Percentiles rank a stretch among this genome's conserved stretches.
These are phyloP conservation scores for Aleadryas rufinucha DNA, from an alignment of 2,113 vertebrate species.

Conservation along the genomic window DNA sequence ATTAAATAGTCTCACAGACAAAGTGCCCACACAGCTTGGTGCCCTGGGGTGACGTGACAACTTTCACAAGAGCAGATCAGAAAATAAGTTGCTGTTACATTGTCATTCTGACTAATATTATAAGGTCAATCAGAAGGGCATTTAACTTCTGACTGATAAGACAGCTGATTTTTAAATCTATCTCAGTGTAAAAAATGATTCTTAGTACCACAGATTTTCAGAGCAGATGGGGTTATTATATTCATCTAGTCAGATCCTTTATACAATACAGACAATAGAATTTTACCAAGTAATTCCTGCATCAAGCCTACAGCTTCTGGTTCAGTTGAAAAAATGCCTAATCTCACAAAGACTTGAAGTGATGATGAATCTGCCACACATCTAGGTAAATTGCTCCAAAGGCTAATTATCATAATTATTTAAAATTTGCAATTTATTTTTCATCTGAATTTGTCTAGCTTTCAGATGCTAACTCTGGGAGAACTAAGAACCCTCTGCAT, in stretches of 20 bases:
- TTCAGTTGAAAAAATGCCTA: slow-evolving; percentile 27
- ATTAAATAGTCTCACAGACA: background rate
- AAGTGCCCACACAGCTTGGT: background rate
- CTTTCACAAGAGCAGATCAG: background rate
- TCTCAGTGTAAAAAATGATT: background rate
- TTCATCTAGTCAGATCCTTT: slow-evolving; percentile 40
- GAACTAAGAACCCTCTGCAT: background rate
- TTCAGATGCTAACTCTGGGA: background rate
- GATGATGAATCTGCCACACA: slow-evolving; percentile 39
- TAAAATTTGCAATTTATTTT: slow-evolving; percentile 48
- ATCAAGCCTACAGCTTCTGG: slow-evolving; percentile 48
- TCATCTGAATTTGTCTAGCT: slow-evolving; percentile 39
- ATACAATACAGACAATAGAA: slow-evolving; percentile 39
- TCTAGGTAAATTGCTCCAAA: slow-evolving; percentile 9
- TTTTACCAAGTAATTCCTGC: slow-evolving; percentile 38
- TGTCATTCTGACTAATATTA: slow-evolving; percentile 9
- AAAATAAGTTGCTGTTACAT: background rate
- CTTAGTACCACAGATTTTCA: background rate
- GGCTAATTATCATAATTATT: slow-evolving; percentile 48
- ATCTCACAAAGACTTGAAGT: slow-evolving; percentile 25
- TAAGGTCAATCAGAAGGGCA: slow-evolving; percentile 30
- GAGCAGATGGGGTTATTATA: slow-evolving; percentile 36
- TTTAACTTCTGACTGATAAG: slow-evolving; percentile 24
- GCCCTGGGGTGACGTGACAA: background rate
- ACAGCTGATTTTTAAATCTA: background rate